Evolutionary conservation across 2,797 vertebrate species (phyloP).

Genomic region (Apodemus agrarius): DNA sequence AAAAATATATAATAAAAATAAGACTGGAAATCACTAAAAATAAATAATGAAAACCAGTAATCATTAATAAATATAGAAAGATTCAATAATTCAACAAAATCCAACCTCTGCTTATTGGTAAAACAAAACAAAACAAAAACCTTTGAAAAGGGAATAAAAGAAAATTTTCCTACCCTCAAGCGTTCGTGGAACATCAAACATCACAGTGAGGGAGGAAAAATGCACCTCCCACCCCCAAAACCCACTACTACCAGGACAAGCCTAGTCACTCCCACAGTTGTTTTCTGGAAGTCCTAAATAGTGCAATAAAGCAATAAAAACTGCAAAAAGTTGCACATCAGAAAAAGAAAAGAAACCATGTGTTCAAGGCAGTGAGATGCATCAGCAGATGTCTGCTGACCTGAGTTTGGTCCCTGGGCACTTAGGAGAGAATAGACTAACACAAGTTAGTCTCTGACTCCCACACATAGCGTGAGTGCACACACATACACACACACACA

Average conservation of each 20-base stretch:
- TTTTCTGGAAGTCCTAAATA: background rate
- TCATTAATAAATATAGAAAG: background rate
- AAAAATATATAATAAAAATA: conserved; percentile 20
- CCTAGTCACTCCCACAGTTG: background rate
- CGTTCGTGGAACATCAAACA: background rate
- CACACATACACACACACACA: no score
- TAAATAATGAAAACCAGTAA: background rate
- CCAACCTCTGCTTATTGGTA: background rate
- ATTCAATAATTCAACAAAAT: background rate
- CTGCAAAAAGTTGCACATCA: background rate
- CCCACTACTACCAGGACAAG: background rate
- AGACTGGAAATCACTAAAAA: background rate
- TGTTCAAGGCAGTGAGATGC: no score
- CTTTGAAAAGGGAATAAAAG: background rate
- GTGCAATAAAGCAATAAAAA: conserved; percentile 19
- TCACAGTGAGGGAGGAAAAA: background rate
- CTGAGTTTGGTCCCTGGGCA: background rate
- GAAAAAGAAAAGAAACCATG: background rate
- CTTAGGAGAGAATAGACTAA: background rate
- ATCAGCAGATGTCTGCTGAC: background rate
- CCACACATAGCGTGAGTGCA: background rate
- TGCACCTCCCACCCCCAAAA: background rate
- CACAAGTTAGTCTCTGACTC: background rate
- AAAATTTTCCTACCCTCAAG: background rate
- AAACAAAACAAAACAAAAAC: background rate